Percentiles rank a stretch among this genome's conserved stretches.
Conservation (phyloP, 2,888 invertebrate species). For the Trissonchulus latispiculum region DNA sequence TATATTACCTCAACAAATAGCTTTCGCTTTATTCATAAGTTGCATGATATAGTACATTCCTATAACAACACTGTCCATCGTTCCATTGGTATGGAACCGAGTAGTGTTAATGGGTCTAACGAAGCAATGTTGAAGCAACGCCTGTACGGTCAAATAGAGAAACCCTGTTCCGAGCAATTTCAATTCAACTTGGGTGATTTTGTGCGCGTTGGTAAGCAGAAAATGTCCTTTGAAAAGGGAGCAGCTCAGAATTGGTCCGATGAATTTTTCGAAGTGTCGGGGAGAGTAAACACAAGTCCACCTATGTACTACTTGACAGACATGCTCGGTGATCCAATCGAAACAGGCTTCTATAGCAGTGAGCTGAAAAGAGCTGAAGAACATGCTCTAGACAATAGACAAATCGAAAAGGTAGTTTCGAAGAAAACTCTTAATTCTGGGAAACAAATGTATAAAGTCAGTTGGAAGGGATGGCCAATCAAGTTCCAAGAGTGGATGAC, state of each 20-base stretch:
- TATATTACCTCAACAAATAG: not conserved
- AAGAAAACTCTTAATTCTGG: no score
- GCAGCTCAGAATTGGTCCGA: not conserved
- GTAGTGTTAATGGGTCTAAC: no score
- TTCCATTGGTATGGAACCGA: not conserved
- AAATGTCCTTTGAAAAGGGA: not conserved
- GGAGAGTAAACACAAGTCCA: not conserved
- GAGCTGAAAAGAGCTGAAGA: conserved; percentile 5
- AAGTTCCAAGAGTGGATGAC: no score
- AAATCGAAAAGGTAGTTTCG: no score
- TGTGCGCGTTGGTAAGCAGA: no score
- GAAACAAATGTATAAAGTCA: no score
- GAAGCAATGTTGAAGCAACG: no score
- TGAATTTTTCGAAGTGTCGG: not conserved
- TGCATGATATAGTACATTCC: not conserved
- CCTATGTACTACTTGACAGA: not conserved
- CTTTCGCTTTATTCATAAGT: not conserved
- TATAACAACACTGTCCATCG: not conserved
- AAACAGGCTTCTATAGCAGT: not conserved
- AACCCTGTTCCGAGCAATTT: no score
- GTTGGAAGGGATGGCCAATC: no score
- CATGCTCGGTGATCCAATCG: not conserved
- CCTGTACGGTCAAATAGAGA: no score
- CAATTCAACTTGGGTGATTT: no score
- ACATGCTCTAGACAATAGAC: no score